phyloP scores from a whole-genome alignment of 2,888 invertebrate genomes.

The Lepidochrysops patricia region DNA sequence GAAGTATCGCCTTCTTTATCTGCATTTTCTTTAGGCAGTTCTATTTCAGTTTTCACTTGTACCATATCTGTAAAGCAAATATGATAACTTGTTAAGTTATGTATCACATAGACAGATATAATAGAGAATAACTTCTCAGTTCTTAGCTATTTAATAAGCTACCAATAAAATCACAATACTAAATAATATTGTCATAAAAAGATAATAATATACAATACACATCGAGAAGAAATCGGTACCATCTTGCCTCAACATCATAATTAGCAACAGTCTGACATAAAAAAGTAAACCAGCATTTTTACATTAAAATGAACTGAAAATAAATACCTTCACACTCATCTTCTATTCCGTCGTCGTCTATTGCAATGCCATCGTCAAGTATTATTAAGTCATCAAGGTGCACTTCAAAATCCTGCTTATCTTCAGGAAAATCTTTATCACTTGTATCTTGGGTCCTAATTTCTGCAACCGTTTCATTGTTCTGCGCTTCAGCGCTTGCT shows the following conservation, averaged over 20 bases:
- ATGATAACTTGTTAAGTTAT: too few species aligned
- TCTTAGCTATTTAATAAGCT: neutral
- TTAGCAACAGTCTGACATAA: too few species aligned
- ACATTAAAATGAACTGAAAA: too few species aligned
- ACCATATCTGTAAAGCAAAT: conserved; percentile 21
- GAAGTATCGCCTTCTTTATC: conserved; percentile 21
- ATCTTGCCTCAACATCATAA: too few species aligned
- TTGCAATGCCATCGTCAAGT: conserved; percentile 41
- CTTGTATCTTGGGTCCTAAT: neutral
- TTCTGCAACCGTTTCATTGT: neutral
- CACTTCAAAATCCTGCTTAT: conserved; percentile 26
- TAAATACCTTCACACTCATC: conserved; percentile 28
- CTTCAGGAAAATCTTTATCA: conserved; percentile 31
- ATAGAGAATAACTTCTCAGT: too few species aligned
- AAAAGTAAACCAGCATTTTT: too few species aligned
- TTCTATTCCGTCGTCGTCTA: conserved; percentile 39
- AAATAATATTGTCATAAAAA: conserved; percentile 7
- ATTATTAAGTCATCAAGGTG: conserved; percentile 15
- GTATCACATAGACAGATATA: too few species aligned
- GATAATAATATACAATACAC: too few species aligned
- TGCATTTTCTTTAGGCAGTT: conserved; percentile 1
- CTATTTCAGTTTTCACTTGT: conserved; percentile 14
- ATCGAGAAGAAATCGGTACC: too few species aligned
- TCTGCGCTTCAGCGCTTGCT: neutral
- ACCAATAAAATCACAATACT: neutral